Percentiles rank a stretch among this genome's conserved stretches.
Evolutionary conservation across 2,113 vertebrate genomes (phyloP).

Genomic region (Erythrocercus mccallii): DNA sequence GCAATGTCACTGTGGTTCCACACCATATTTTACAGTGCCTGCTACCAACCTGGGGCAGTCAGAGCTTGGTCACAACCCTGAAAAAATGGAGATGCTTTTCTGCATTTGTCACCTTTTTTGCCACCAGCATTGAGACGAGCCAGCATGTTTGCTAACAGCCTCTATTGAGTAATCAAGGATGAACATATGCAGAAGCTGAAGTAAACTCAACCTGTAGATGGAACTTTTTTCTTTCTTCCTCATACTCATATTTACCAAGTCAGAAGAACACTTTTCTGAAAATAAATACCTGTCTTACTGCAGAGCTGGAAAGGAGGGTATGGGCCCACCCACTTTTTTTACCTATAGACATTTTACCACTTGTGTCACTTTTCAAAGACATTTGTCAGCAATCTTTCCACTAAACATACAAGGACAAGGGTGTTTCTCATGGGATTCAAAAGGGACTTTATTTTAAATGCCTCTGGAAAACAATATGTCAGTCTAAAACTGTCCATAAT

Average conservation of each 20-base stretch:
- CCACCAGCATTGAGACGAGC: neutral
- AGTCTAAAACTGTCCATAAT: neutral
- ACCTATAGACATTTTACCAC: neutral
- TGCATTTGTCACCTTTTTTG: neutral
- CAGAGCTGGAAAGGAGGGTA: neutral
- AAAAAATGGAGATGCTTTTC: neutral
- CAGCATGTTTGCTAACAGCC: neutral
- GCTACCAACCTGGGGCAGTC: neutral
- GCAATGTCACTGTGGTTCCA: neutral
- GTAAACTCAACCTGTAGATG: neutral
- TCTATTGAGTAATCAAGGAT: neutral
- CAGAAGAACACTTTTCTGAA: neutral
- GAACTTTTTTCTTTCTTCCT: neutral
- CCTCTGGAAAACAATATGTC: neutral
- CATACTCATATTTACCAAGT: neutral
- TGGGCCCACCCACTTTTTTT: neutral
- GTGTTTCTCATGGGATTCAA: neutral
- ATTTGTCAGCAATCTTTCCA: neutral
- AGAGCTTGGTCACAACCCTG: neutral
- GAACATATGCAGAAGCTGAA: neutral
- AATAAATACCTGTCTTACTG: neutral
- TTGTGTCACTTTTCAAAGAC: neutral
- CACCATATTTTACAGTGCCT: fast-evolving
- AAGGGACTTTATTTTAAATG: conserved; percentile 28
- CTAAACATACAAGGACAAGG: neutral